Evolutionary conservation across 2,113 vertebrate genomes (phyloP).

Genomic region (Hucho hucho): DNA sequence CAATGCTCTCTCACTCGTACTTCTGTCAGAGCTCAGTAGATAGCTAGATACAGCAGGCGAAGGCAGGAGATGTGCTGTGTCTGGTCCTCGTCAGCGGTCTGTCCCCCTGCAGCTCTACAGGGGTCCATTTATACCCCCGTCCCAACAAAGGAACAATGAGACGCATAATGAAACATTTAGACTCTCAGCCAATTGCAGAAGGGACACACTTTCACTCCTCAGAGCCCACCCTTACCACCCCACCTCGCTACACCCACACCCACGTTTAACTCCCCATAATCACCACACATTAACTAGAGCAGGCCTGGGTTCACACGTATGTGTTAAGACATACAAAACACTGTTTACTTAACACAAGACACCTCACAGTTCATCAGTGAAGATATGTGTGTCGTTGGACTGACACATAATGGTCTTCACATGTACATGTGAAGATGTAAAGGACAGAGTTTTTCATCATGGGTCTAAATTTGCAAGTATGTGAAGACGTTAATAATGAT

Average conservation of each 20-base stretch:
- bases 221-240: slow-evolving; percentile 27
- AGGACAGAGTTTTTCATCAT: background rate
- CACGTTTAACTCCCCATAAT: slow-evolving; percentile 39
- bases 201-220: slow-evolving; percentile 68
- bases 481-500: background rate
- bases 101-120: slow-evolving; percentile 55
- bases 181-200: slow-evolving; percentile 76
- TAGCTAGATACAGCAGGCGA: background rate
- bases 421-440: slow-evolving; percentile 6
- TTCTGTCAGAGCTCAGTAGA: slow-evolving; percentile 23
- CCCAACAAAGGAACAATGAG: slow-evolving; percentile 81
- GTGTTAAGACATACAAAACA: slow-evolving; percentile 37
- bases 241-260: slow-evolving; percentile 54
- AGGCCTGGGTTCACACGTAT: slow-evolving; percentile 42
- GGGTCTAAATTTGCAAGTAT: background rate
- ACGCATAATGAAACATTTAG: slow-evolving; percentile 78
- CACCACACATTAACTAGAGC: slow-evolving; percentile 50
- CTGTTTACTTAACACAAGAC: background rate
- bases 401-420: background rate
- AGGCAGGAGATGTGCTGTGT: slow-evolving; percentile 5
- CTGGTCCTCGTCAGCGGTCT: slow-evolving; percentile 45
- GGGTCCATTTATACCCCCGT: slow-evolving; percentile 73
- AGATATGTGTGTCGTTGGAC: too few relatives aligned
- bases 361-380: slow-evolving; percentile 4
- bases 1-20: slow-evolving; percentile 15